phyloP scores from a whole-genome alignment of 2,888 invertebrate genomes.

The Euzophera pinguis region DNA sequence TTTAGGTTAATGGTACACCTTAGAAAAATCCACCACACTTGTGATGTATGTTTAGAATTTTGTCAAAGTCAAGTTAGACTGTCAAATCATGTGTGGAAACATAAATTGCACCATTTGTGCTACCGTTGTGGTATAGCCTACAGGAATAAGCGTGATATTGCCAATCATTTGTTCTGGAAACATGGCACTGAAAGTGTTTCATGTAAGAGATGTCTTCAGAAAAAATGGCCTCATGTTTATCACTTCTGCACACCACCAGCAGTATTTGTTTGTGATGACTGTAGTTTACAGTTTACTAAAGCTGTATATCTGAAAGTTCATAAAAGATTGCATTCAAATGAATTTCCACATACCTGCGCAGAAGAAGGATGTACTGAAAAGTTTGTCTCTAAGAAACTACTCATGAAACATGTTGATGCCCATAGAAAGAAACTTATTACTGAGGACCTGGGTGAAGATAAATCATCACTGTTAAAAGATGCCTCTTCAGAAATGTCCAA shows the following conservation, averaged over 20 bases:
- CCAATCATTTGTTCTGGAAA: slow-evolving; percentile 95
- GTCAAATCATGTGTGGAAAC: slow-evolving; percentile 94
- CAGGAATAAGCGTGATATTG: slow-evolving; percentile 92
- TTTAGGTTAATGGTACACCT: slow-evolving; percentile 94
- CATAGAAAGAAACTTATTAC: slow-evolving; percentile 72
- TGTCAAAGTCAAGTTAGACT: slow-evolving; percentile 89
- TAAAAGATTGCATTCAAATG: slow-evolving; percentile 86
- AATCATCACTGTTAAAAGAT: slow-evolving; percentile 36
- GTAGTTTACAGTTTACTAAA: slow-evolving; percentile 85
- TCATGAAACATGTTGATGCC: slow-evolving; percentile 84
- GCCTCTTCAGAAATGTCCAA: slow-evolving; percentile 45
- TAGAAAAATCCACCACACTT: slow-evolving; percentile 89
- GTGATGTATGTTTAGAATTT: slow-evolving; percentile 92
- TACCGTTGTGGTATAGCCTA: slow-evolving; percentile 94
- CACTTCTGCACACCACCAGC: slow-evolving; percentile 92
- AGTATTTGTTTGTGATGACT: slow-evolving; percentile 89
- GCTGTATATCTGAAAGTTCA: slow-evolving; percentile 92
- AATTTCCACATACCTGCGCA: slow-evolving; percentile 85
- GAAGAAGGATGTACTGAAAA: slow-evolving; percentile 86
- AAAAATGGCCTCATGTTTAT: slow-evolving; percentile 95
- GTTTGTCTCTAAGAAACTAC: slow-evolving; percentile 89
- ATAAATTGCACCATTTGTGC: slow-evolving; percentile 91
- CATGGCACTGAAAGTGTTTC: slow-evolving; percentile 93
- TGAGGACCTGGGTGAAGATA: slow-evolving; percentile 51
- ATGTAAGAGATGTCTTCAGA: slow-evolving; percentile 91